Conservation (phyloP, 2,113 vertebrate genomes). For the Toxotes jaculatrix region DNA sequence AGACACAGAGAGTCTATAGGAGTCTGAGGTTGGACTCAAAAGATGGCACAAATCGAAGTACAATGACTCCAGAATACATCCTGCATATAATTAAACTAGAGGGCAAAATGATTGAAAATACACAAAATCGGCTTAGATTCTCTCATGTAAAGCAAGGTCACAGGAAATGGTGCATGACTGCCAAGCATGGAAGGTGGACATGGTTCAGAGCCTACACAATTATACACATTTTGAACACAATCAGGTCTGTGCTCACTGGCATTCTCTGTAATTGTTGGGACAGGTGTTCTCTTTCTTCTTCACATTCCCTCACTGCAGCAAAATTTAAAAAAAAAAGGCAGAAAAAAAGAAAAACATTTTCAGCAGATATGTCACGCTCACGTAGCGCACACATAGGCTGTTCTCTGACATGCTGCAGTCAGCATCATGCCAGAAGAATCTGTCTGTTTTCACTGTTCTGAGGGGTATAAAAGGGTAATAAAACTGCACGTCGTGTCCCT, state of each 20-base stretch:
- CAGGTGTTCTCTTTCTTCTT: conserved; percentile 56
- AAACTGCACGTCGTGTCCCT: conserved; percentile 16
- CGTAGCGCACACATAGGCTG: conserved; percentile 31
- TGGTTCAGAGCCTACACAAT: conserved; percentile 50
- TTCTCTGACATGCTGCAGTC: conserved; percentile 52
- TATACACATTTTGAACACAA: conserved; percentile 53
- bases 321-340: not conserved
- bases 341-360: conserved; percentile 18
- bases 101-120: not conserved
- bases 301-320: conserved; percentile 28
- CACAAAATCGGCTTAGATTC: not conserved
- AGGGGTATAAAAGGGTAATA: conserved; percentile 13
- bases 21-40: not conserved
- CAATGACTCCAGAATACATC: not conserved
- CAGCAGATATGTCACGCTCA: conserved; percentile 59
- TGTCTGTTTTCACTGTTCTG: conserved; percentile 28
- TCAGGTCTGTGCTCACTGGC: conserved; percentile 39
- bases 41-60: not conserved
- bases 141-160: conserved; percentile 51
- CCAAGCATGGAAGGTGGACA: conserved; percentile 42
- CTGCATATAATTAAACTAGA: not conserved
- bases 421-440: conserved; percentile 54
- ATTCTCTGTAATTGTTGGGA: conserved; percentile 40
- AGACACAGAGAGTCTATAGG: no score
- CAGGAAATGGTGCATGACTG: conserved; percentile 48